Conservation (phyloP, 2,888 invertebrate species). For the Tryphoninae sp. region DNA sequence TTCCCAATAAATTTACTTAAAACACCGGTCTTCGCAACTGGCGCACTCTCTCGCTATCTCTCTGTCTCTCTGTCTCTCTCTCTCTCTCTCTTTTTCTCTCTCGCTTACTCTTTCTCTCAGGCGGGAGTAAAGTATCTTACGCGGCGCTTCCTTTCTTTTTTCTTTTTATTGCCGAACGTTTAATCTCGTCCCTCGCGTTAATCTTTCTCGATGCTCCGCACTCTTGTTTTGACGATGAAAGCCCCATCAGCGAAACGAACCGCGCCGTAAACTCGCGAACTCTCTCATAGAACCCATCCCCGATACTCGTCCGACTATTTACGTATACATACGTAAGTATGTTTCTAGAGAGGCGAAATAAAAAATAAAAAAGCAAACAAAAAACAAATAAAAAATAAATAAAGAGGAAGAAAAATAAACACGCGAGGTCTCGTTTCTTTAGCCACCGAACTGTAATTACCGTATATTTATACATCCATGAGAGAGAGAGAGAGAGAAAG, state of each 20-base stretch:
- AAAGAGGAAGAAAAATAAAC: not conserved
- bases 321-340: too few relatives aligned
- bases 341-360: constrained; percentile 3
- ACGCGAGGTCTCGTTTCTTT: not conserved
- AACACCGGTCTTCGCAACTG: constrained; percentile 25
- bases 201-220: constrained; percentile 34
- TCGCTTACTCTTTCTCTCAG: constrained; percentile 50
- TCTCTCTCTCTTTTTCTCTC: constrained; percentile 34
- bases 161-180: not conserved
- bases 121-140: constrained; percentile 44
- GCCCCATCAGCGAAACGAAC: constrained; percentile 37
- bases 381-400: constrained; percentile 3
- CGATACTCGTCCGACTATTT: too few relatives aligned
- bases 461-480: constrained; percentile 17
- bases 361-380: not conserved
- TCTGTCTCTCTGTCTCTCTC: constrained; percentile 26
- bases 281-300: constrained; percentile 21
- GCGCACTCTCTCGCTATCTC: constrained; percentile 29
- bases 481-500: not conserved
- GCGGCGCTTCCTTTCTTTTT: constrained; percentile 42
- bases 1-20: constrained; percentile 68
- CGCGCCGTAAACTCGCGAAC: constrained; percentile 16
- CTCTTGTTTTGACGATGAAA: constrained; percentile 43
- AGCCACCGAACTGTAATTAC: constrained; percentile 25
- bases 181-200: constrained; percentile 44